A percentile compares a stretch with the other conserved stretches of the same genome.
phyloP scores from a whole-genome alignment of 1,140 invertebrate species.

The Pissodes strobi region DNA sequence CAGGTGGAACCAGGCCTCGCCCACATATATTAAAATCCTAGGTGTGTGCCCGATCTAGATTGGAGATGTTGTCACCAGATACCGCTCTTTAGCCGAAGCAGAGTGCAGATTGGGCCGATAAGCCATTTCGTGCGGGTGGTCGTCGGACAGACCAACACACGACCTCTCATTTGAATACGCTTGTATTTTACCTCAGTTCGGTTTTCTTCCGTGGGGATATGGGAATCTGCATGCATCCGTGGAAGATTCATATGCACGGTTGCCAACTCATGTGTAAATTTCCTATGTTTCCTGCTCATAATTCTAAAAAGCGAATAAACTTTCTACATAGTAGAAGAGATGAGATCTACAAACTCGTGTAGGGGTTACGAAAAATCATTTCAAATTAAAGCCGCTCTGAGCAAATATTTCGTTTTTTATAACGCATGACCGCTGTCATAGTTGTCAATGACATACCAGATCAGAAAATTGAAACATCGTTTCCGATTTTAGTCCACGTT shows the following conservation, averaged over 20 bases:
- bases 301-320: no score
- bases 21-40: conserved; percentile 52
- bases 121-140: conserved; percentile 52
- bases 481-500: no score
- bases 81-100: conserved; percentile 41
- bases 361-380: no score
- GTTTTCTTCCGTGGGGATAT: conserved; percentile 37
- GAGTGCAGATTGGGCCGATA: conserved; percentile 51
- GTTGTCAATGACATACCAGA: no score
- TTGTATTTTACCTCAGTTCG: conserved; percentile 48
- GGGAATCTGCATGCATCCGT: conserved; percentile 46
- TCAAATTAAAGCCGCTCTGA: no score
- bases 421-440: no score
- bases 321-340: no score
- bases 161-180: conserved; percentile 55
- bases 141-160: conserved; percentile 45
- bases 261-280: no score
- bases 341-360: no score
- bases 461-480: no score
- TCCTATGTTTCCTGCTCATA: no score
- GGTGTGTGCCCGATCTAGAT: conserved; percentile 56
- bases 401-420: no score
- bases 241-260: conserved; percentile 1
- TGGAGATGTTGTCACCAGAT: conserved; percentile 58
- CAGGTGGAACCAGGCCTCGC: conserved; percentile 28